phyloP scores from a whole-genome alignment of 2,797 vertebrate species.

The Adrianichthys oophorus region DNA sequence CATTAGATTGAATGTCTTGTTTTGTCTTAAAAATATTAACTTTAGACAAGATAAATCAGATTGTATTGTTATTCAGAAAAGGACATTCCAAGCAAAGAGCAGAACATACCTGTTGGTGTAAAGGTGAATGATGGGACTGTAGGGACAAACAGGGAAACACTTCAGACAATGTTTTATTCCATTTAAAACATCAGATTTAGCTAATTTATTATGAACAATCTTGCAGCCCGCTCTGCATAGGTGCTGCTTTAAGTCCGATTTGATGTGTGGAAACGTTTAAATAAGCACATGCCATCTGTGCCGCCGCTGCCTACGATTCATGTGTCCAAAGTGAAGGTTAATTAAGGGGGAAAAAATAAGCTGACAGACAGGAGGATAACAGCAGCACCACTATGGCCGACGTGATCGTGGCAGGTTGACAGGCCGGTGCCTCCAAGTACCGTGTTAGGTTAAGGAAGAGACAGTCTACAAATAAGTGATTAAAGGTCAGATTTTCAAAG shows the following conservation, averaged over 20 bases:
- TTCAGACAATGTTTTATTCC: neutral
- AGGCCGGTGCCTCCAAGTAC: conserved; percentile 40
- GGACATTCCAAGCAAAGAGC: too few relatives aligned
- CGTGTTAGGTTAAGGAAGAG: conserved; percentile 34
- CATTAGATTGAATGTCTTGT: too few relatives aligned
- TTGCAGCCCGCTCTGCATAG: neutral
- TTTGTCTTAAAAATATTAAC: too few relatives aligned
- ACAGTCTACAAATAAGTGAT: conserved; percentile 55
- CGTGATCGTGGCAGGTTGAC: conserved; percentile 58
- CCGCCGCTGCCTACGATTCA: conserved; percentile 27
- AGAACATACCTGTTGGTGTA: conserved; percentile 90
- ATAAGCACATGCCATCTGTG: conserved; percentile 25
- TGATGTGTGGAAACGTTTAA: conserved; percentile 33
- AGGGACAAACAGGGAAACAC: conserved; percentile 13
- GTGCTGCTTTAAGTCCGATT: conserved; percentile 3
- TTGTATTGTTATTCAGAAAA: too few relatives aligned
- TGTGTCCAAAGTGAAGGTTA: conserved; percentile 63
- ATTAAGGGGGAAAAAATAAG: conserved; percentile 45
- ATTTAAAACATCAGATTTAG: neutral
- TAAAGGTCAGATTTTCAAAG: conserved; percentile 74
- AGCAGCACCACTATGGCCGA: conserved; percentile 43
- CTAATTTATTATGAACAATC: neutral
- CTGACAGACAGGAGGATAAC: conserved; percentile 33
- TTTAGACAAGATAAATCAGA: too few relatives aligned
- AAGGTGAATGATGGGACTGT: conserved; percentile 98